These are phyloP conservation scores for Conus canariensis DNA, from an alignment of 2,888 invertebrate genomes.

Conservation along the genomic window DNA sequence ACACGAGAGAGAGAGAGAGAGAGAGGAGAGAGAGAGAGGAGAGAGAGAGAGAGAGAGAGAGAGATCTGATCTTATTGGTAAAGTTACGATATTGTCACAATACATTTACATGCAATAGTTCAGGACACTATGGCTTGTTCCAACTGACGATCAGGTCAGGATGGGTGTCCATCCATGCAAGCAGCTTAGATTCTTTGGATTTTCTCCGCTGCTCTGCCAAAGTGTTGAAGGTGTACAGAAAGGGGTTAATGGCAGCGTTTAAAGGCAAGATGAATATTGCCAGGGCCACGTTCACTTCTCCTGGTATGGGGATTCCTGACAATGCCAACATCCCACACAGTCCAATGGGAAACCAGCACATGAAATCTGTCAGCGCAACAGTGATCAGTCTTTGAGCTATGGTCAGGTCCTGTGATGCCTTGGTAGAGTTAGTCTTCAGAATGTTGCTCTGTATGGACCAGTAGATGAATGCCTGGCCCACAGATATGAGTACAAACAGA, in stretches of 20 bases:
- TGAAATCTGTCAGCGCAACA: neutral
- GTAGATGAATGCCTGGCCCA: constrained; percentile 74
- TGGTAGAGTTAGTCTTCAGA: neutral
- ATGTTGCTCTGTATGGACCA: constrained; percentile 52
- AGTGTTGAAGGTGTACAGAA: constrained; percentile 27
- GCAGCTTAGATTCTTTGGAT: neutral
- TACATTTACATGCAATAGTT: too few species aligned
- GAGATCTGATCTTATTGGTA: too few species aligned
- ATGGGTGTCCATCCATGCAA: neutral
- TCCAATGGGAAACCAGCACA: constrained; percentile 32
- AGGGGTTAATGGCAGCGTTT: constrained; percentile 39
- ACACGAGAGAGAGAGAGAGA: too few species aligned
- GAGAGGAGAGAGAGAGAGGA: too few species aligned
- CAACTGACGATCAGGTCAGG: neutral
- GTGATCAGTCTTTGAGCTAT: constrained; percentile 13
- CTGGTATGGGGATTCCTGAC: neutral
- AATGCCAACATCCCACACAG: constrained; percentile 4
- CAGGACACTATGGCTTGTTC: too few species aligned
- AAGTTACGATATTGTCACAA: too few species aligned
- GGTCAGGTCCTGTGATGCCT: neutral
- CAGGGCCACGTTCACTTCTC: constrained; percentile 16
- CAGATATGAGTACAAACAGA: constrained; percentile 69
- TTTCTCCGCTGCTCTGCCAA: neutral
- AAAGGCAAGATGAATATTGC: constrained; percentile 38
- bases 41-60: too few species aligned